phyloP scores from a whole-genome alignment of 2,113 vertebrate genomes.

The Baryphthengus martii region DNA sequence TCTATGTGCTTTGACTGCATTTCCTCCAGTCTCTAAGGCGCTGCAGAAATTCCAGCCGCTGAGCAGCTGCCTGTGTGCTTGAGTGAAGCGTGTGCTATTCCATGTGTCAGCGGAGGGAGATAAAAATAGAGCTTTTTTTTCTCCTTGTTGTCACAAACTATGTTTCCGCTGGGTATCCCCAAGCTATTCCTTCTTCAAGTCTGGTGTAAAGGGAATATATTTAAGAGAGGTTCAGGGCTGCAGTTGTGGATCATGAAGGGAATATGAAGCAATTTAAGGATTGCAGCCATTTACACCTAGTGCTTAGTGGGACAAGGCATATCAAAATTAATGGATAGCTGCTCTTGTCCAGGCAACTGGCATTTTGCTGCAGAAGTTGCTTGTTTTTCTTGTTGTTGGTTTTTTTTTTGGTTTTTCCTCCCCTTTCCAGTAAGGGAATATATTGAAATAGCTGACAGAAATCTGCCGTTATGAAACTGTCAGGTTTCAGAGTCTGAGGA shows the following conservation, averaged over 20 bases:
- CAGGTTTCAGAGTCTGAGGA: not conserved
- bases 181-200: not conserved
- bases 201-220: not conserved
- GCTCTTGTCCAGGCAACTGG: not conserved
- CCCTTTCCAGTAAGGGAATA: not conserved
- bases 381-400: too few relatives aligned
- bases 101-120: conserved; percentile 27
- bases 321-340: not conserved
- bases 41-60: conserved; percentile 2
- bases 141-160: not conserved
- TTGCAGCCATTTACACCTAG: not conserved
- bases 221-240: not conserved
- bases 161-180: not conserved
- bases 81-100: not conserved
- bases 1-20: not conserved
- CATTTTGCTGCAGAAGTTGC: not conserved
- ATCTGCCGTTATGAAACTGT: not conserved
- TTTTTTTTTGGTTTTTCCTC: too few relatives aligned
- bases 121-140: conserved; percentile 41
- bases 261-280: not conserved
- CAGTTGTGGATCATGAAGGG: not conserved
- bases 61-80: conserved; percentile 13
- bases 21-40: not conserved
- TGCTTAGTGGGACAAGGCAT: not conserved
- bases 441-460: not conserved